phyloP scores from a whole-genome alignment of 2,797 vertebrate genomes.

The Sebastes steindachneri region DNA sequence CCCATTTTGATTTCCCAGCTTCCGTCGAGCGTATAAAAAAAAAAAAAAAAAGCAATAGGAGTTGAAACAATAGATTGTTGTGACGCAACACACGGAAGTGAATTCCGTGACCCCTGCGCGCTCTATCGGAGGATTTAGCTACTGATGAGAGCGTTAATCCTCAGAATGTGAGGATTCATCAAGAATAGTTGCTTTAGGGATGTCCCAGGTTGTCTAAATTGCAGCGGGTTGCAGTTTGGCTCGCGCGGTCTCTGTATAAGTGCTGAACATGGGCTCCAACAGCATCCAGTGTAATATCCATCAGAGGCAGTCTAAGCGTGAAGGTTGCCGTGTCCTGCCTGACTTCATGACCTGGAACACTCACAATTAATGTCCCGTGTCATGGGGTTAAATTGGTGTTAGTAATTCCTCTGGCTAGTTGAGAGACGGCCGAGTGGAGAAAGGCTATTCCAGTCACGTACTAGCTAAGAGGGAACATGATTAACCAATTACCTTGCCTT shows the following conservation, averaged over 20 bases:
- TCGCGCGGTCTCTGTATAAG: constrained; percentile 35
- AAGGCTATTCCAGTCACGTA: constrained; percentile 68
- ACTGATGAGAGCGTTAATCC: constrained; percentile 77
- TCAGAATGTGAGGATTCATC: constrained; percentile 80
- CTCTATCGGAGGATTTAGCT: constrained; percentile 74
- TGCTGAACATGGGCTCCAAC: constrained; percentile 52
- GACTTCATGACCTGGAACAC: constrained; percentile 77
- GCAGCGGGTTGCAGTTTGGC: constrained; percentile 72
- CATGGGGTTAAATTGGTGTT: constrained; percentile 77
- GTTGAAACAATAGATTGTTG: constrained; percentile 71
- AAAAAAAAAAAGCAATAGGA: constrained; percentile 45
- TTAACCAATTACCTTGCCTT: constrained; percentile 78
- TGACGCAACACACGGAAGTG: constrained; percentile 65
- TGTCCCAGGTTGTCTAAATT: constrained; percentile 72
- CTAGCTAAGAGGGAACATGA: constrained; percentile 67
- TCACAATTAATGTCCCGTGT: constrained; percentile 81
- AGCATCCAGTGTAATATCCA: constrained; percentile 64
- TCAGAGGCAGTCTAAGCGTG: constrained; percentile 66
- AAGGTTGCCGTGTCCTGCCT: constrained; percentile 76
- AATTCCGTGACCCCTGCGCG: constrained; percentile 59
- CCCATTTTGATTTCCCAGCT: constrained; percentile 77
- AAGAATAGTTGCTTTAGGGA: constrained; percentile 76
- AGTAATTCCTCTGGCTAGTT: constrained; percentile 72
- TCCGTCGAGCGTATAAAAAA: constrained; percentile 49
- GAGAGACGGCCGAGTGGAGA: constrained; percentile 36